Percentiles rank a stretch among this genome's conserved stretches.
Conservation (phyloP, 2,888 invertebrate genomes). For the Cerceris rybyensis region DNA sequence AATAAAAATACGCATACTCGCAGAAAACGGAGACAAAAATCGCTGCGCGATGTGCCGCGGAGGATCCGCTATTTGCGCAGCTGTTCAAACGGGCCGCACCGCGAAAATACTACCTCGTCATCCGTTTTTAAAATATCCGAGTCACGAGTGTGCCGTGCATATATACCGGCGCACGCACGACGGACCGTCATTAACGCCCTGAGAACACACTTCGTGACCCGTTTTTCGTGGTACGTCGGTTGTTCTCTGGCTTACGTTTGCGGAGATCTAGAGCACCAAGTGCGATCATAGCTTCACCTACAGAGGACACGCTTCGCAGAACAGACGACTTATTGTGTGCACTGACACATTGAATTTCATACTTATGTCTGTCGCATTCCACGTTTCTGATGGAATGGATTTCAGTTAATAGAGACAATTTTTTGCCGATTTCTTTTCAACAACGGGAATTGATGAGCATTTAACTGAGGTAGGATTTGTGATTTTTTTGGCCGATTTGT, state of each 20-base stretch:
- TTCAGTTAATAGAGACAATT: conserved; percentile 5
- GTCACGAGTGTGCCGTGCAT: conserved; percentile 31
- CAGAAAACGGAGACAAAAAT: conserved; percentile 57
- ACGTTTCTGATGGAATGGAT: conserved; percentile 5
- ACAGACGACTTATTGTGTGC: conserved; percentile 29
- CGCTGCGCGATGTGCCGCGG: conserved; percentile 51
- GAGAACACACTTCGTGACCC: conserved; percentile 58
- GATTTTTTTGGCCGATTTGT: too few species aligned
- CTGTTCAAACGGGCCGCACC: conserved; percentile 71
- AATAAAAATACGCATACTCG: conserved; percentile 47
- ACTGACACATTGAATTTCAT: conserved; percentile 32
- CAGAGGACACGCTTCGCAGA: conserved; percentile 6
- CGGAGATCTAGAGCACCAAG: conserved; percentile 54
- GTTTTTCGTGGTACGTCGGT: conserved; percentile 51
- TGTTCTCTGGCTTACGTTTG: conserved; percentile 15
- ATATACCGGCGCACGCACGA: conserved; percentile 11
- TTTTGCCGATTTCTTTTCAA: neutral
- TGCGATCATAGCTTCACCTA: conserved; percentile 29
- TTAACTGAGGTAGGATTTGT: neutral
- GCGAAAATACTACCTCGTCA: conserved; percentile 72
- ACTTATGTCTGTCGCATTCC: conserved; percentile 15
- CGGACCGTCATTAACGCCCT: conserved; percentile 55
- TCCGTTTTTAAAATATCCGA: conserved; percentile 72
- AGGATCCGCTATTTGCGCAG: conserved; percentile 74
- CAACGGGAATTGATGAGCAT: neutral